These are phyloP conservation scores for Caradrina kadenii DNA, from an alignment of 2,888 invertebrate species.

Conservation along the genomic window DNA sequence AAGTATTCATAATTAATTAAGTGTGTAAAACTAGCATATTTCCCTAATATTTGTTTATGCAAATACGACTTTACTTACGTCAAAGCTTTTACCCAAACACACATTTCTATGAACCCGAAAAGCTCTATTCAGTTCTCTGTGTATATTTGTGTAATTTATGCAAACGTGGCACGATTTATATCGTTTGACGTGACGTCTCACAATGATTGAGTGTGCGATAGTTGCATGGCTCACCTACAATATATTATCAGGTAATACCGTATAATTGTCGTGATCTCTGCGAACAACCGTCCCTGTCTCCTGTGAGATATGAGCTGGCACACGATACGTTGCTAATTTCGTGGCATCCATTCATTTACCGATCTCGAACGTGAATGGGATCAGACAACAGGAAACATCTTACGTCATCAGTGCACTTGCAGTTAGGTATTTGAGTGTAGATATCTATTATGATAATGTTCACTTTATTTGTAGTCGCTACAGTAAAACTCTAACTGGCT, in stretches of 20 bases:
- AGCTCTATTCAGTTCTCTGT: constrained; percentile 35
- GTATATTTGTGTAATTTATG: constrained; percentile 54
- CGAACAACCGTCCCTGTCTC: constrained; percentile 81
- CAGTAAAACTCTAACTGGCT: constrained; percentile 55
- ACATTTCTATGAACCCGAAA: constrained; percentile 38
- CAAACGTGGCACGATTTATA: constrained; percentile 68
- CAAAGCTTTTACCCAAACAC: constrained; percentile 37
- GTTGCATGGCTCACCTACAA: constrained; percentile 75
- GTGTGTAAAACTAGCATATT: neutral
- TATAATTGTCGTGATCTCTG: constrained; percentile 84
- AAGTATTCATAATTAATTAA: neutral
- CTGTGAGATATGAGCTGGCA: constrained; percentile 88
- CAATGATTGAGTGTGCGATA: constrained; percentile 82
- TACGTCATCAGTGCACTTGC: constrained; percentile 36
- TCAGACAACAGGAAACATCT: constrained; percentile 73
- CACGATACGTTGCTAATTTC: constrained; percentile 85
- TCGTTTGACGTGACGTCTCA: constrained; percentile 79
- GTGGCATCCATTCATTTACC: constrained; percentile 87
- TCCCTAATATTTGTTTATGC: constrained; percentile 31
- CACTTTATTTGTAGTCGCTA: constrained; percentile 55
- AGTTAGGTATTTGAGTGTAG: constrained; percentile 40
- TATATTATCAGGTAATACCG: constrained; percentile 84
- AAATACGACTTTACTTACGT: constrained; percentile 42
- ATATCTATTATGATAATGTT: constrained; percentile 29
- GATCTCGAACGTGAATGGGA: constrained; percentile 85